Conservation (phyloP, 2,797 vertebrate genomes). For the Hippopotamyrus pictus region DNA sequence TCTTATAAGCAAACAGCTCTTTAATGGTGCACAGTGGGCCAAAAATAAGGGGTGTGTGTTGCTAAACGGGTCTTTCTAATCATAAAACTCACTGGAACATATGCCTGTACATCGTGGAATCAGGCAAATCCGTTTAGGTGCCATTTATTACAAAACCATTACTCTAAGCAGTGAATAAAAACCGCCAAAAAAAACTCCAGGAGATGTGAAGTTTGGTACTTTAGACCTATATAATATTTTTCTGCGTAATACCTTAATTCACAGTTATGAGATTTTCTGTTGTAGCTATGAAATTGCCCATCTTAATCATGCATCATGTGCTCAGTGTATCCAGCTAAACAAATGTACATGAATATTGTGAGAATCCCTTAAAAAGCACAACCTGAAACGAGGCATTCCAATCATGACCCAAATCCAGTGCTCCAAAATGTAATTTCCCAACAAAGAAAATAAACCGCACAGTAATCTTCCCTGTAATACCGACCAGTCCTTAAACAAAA, state of each 20-base stretch:
- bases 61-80: neutral
- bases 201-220: neutral
- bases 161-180: neutral
- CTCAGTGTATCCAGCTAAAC: neutral
- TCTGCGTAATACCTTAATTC: neutral
- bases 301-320: neutral
- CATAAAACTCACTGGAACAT: neutral
- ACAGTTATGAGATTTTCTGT: neutral
- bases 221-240: neutral
- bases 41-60: neutral
- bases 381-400: conserved; percentile 43
- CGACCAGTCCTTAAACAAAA: conserved; percentile 76
- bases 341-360: neutral
- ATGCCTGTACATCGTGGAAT: neutral
- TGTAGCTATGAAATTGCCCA: neutral
- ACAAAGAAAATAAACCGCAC: conserved; percentile 71
- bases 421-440: conserved; percentile 69
- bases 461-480: conserved; percentile 75
- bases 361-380: conserved; percentile 5
- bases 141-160: neutral
- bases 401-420: conserved; percentile 50
- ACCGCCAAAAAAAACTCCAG: neutral
- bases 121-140: neutral
- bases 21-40: neutral
- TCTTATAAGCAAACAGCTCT: neutral